Base-by-base conservation (phyloP, 2,797 vertebrate genomes). In the Sebastolobus alascanus region DNA sequence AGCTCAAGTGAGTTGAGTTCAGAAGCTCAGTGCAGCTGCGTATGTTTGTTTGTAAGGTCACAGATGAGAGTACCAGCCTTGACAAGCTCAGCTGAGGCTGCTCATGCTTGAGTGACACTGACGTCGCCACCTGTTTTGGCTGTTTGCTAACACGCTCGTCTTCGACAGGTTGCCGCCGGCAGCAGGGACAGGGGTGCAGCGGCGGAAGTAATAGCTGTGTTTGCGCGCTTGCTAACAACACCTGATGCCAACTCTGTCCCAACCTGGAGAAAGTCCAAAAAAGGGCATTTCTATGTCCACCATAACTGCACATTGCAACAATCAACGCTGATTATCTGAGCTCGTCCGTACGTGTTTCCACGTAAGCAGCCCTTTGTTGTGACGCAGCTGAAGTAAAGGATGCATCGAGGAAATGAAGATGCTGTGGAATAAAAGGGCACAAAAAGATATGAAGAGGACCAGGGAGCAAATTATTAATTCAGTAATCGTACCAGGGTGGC, bases 71-170 rank as follows among this genome's bases (percentile, higher is more conserved):
- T 37, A 70, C 60, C 33, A 35, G 73, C 66, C 69, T 69, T 59
- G 81, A 88, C 87, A 79, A 77, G 80, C 91, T 89, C 87, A 88
- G 81, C 90, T 81, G 83, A 77, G 84, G 75, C 84, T 13, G 61
- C 79, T 84, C 79, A 84, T 75, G 90, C 88, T 60, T 81, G 87
- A 89, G 78, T 75, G 90, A 84, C 87, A 80, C 82, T 43, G 83
- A 82, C 77, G 70, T 82, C 27, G 83, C 88, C 92, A 92, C 92
- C 93, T 90, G 92, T 89, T 88, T 70, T 77, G 84, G 80, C 83
- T 82, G 87, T 90, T 91, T 91, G 85, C 81, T 84, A 87, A 90
- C 89, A 85, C 59, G 50, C 80, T 87, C 75, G 10, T 89, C 86
- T 71, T 79, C 22, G 75, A 83, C 89, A 84, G 87, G 83, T 87